Conservation (phyloP, 2,113 vertebrate genomes). For the Phocoena phocoena region DNA sequence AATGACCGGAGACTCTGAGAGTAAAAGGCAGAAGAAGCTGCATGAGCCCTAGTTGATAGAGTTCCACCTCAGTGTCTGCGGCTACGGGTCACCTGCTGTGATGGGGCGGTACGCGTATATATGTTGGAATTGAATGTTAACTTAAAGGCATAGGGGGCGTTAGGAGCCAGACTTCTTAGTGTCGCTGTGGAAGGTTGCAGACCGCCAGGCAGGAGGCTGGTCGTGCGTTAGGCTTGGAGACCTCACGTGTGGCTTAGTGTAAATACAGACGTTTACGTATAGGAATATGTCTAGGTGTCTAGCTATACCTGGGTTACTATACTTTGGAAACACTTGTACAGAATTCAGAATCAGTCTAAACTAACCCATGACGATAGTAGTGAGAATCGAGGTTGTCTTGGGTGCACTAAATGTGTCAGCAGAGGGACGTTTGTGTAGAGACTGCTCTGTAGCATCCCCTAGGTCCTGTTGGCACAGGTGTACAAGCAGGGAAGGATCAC, state of each 20-base stretch:
- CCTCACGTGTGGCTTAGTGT: rapidly evolving
- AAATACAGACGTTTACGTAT: not conserved
- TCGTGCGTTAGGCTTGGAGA: not conserved
- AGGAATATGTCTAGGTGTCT: not conserved
- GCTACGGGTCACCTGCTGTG: rapidly evolving
- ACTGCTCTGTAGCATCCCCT: rapidly evolving
- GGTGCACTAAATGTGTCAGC: rapidly evolving
- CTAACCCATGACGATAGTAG: rapidly evolving
- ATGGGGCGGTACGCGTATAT: rapidly evolving
- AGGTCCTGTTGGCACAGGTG: not conserved
- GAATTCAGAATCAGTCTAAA: not conserved
- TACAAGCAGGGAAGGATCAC: rapidly evolving
- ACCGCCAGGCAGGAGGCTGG: too few relatives aligned
- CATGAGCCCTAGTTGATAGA: rapidly evolving
- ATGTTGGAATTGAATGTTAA: rapidly evolving
- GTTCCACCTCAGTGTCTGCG: rapidly evolving
- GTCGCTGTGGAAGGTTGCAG: rapidly evolving
- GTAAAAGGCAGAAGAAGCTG: not conserved
- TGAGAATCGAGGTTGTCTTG: not conserved
- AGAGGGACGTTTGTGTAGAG: too few relatives aligned
- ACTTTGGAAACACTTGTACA: not conserved
- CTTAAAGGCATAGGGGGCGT: rapidly evolving
- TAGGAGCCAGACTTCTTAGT: not conserved
- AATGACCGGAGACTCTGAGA: not conserved
- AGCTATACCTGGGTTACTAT: too few relatives aligned